Percentiles rank a stretch among this genome's conserved stretches.
Evolutionary conservation across 1,140 invertebrate species (phyloP).

Genomic region (Meloidogyne exigua): DNA sequence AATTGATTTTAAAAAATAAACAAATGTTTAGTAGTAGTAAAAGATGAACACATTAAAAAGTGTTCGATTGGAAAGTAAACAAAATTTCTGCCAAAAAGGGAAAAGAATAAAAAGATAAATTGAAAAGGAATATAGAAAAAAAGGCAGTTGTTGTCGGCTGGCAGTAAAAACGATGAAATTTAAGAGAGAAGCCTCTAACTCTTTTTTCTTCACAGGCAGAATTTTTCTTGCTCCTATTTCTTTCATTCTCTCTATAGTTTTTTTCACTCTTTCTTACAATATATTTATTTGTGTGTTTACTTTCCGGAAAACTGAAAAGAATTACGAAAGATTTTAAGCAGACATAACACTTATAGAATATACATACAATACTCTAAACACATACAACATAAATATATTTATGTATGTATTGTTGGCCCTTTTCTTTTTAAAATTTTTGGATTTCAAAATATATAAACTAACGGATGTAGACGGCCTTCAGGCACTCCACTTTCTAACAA

Average conservation of each 20-base stretch:
- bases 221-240: not conserved
- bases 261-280: not conserved
- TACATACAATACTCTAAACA: too few species aligned
- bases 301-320: not conserved
- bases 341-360: not conserved
- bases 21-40: too few species aligned
- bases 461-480: too few species aligned
- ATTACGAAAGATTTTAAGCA: not conserved
- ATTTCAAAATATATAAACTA: too few species aligned
- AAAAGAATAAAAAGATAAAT: not conserved
- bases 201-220: not conserved
- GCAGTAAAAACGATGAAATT: constrained; percentile 2
- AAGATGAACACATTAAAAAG: not conserved
- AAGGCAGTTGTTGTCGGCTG: not conserved
- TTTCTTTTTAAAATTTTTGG: too few species aligned
- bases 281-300: not conserved
- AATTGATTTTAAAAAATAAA: constrained; percentile 6
- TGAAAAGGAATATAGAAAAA: not conserved
- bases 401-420: too few species aligned
- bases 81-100: constrained; percentile 4
- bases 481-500: too few species aligned
- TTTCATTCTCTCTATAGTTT: not conserved
- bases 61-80: not conserved
- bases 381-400: too few species aligned
- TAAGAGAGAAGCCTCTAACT: not conserved